A percentile compares a stretch with the other conserved stretches of the same genome.
Conservation (phyloP, 2,113 vertebrate species). For the Nipponia nippon region DNA sequence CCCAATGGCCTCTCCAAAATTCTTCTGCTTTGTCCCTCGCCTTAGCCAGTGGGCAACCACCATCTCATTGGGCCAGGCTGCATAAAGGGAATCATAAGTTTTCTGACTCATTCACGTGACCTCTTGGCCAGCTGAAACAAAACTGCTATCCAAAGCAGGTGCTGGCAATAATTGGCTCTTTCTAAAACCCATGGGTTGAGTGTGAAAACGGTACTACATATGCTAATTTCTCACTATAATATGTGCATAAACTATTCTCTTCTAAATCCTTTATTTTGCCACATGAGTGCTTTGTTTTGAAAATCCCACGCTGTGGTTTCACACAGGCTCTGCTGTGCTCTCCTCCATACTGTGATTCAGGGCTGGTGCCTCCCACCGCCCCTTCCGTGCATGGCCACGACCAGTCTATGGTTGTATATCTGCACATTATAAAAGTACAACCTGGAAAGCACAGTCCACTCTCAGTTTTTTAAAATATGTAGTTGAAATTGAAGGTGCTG, state of each 20-base stretch:
- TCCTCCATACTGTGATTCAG: not conserved
- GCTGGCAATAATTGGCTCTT: slow-evolving; percentile 33
- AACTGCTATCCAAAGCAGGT: slow-evolving; percentile 45
- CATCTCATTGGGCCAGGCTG: not conserved
- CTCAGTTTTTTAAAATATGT: not conserved
- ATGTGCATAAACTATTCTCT: slow-evolving; percentile 10
- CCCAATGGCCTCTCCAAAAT: not conserved
- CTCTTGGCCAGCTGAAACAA: slow-evolving; percentile 26
- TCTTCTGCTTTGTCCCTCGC: not conserved
- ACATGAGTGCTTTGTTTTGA: slow-evolving; percentile 50
- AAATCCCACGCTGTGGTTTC: slow-evolving; percentile 34
- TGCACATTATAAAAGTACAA: not conserved
- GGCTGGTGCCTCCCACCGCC: not conserved
- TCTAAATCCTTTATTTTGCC: slow-evolving; percentile 41
- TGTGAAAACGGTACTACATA: slow-evolving; percentile 45
- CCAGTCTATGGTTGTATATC: not conserved
- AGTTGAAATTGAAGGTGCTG: not conserved
- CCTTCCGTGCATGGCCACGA: not conserved
- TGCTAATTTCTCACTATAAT: slow-evolving; percentile 57
- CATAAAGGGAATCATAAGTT: not conserved
- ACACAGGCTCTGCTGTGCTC: not conserved
- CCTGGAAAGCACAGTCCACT: not conserved
- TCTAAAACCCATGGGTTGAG: not conserved
- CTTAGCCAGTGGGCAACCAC: not conserved
- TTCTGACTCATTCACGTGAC: not conserved